A percentile compares a stretch with the other conserved stretches of the same genome.
Conservation (phyloP, 2,113 vertebrate genomes). For the Hemiprocne comata region DNA sequence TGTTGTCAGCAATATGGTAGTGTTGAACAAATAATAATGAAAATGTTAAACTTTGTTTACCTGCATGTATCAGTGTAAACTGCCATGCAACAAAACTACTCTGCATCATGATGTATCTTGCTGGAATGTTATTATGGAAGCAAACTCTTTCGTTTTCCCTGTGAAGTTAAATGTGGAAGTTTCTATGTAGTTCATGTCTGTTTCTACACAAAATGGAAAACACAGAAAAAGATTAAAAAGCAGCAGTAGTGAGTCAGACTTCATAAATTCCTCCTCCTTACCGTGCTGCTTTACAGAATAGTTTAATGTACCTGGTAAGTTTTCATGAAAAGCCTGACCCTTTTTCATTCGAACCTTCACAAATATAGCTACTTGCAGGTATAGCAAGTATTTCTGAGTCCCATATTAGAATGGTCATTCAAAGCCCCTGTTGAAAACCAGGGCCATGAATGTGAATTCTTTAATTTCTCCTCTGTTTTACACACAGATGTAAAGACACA, state of each 20-base stretch:
- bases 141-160: not conserved
- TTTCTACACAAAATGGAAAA: constrained; percentile 42
- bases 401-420: not conserved
- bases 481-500: not conserved
- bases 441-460: not conserved
- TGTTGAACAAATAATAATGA: not conserved
- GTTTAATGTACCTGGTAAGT: constrained; percentile 18
- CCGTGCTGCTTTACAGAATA: constrained; percentile 42
- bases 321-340: constrained; percentile 18
- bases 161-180: not conserved
- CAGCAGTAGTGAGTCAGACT: constrained; percentile 53
- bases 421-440: not conserved
- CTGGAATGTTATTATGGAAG: not conserved
- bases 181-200: constrained; percentile 25
- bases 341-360: constrained; percentile 17
- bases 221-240: constrained; percentile 62
- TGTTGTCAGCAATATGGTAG: not conserved
- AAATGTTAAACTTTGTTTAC: not conserved
- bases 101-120: not conserved
- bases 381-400: not conserved
- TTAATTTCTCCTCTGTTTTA: not conserved
- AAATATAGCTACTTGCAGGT: not conserved
- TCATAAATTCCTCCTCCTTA: constrained; percentile 49
- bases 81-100: not conserved
- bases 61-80: not conserved